Evolutionary conservation across 2,113 vertebrate species (phyloP), one percentile per base, ranked within the genome.

Genomic region (Cynoglossus semilaevis): DNA sequence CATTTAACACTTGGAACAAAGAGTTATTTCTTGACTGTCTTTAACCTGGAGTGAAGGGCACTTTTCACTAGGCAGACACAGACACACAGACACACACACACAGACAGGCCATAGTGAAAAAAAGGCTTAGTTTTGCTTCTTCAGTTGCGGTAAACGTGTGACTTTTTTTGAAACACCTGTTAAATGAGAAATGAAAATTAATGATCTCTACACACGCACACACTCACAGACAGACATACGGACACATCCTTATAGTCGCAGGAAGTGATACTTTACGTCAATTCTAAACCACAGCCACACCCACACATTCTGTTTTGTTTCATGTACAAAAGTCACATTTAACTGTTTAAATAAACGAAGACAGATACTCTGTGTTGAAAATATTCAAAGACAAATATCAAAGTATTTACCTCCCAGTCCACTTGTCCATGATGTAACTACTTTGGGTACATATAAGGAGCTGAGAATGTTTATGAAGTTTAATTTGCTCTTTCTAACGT

Each of bases 241-340:
- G 19, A 41, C 45, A 40, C 14, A n/a, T 22, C 45, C 22, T 29
- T 44, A 59, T 58, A 55, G 63, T 67, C 63, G 64, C 42, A 76
- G 77, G 75, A 86, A 84, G 67, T 49, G 13, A 63, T 41, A 22
- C 15, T 46, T 15, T 51, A 22, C 35, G 35, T 73, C 67, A 74
- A 0, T 67, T 34, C 46, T 8, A 66, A 63, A 69, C 45, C 48
- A 37, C 51, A 19, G 29, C 40, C 19, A 58, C 22, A 51, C 16
- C 15, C 22, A 59, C 7, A 61, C 2, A 8, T n/a, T n/a, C 61
- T 69, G 54, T 50, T 66, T 29, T 29, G 22, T 29, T 29, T 29
- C 22, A 29, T 29, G 22, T 29, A 2, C 2, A 6, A 29, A 6
- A 29, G 22, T 29, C 22, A 29, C 22, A 29, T 29, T 6, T 29